Evolutionary conservation across 2,888 invertebrate genomes (phyloP).

Genomic region (Polydrusus pterygomalis): DNA sequence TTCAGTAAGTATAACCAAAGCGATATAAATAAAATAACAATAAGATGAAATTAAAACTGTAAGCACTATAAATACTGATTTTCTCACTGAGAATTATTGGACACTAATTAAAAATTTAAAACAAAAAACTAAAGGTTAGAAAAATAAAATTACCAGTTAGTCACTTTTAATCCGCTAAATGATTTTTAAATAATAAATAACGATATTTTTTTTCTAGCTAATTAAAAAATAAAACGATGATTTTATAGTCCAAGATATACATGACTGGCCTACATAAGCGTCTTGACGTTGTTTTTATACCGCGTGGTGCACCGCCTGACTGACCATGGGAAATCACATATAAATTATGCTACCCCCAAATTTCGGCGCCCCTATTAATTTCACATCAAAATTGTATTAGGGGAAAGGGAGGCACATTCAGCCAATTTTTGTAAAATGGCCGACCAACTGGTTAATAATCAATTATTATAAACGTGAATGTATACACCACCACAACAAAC

Average conservation of each 20-base stretch:
- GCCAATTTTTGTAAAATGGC: no score
- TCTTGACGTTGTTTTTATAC: background rate
- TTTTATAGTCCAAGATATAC: background rate
- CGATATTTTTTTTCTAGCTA: background rate
- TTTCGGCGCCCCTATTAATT: no score
- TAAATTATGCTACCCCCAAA: no score
- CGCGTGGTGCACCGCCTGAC: no score
- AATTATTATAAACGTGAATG: no score
- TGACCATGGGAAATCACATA: no score
- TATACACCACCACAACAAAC: no score
- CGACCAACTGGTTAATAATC: no score
- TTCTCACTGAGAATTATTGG: slow-evolving; percentile 13
- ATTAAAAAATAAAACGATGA: background rate
- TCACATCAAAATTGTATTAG: no score
- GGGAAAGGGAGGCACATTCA: no score
- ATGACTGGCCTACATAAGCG: background rate
- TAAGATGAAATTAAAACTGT: background rate
- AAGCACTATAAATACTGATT: slow-evolving; percentile 17
- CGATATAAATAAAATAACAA: slow-evolving; percentile 7
- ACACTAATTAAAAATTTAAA: slow-evolving; percentile 22
- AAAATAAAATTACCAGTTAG: slow-evolving; percentile 21
- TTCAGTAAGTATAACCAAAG: background rate
- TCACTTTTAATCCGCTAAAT: slow-evolving; percentile 21
- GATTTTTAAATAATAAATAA: slow-evolving; percentile 5
- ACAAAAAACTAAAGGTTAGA: slow-evolving; percentile 16